A percentile compares a stretch with the other conserved stretches of the same genome.
phyloP scores from a whole-genome alignment of 2,888 invertebrate genomes.

The Ormia ochracea region DNA sequence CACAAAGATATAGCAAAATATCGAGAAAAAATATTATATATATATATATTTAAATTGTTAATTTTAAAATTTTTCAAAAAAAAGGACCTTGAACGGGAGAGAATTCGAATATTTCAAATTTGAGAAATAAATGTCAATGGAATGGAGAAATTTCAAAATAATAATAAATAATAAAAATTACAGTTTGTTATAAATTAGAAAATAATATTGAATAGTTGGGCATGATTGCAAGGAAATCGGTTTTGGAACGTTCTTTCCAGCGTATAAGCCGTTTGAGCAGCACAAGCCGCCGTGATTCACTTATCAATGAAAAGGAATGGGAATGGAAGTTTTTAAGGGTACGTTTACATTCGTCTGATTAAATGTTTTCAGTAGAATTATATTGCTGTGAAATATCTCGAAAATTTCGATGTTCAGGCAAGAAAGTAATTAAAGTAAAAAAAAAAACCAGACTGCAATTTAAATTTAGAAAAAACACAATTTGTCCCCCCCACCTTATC shows the following conservation, averaged over 20 bases:
- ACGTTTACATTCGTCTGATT: too few species aligned
- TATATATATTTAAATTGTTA: too few species aligned
- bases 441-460: background rate
- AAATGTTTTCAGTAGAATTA: background rate
- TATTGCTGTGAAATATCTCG: constrained; percentile 60
- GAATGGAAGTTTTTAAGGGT: constrained; percentile 75
- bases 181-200: background rate
- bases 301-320: constrained; percentile 75
- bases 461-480: too few species aligned
- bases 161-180: background rate
- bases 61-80: too few species aligned
- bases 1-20: too few species aligned
- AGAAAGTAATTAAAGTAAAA: too few species aligned
- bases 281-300: constrained; percentile 36
- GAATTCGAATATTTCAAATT: too few species aligned
- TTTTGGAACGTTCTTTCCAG: constrained; percentile 61
- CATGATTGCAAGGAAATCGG: constrained; percentile 46
- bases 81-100: too few species aligned
- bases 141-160: background rate
- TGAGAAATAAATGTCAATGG: too few species aligned
- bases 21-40: too few species aligned
- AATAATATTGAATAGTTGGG: background rate
- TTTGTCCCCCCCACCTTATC: too few species aligned
- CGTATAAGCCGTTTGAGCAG: constrained; percentile 31
- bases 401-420: background rate